Evolutionary conservation across 1,140 invertebrate species (phyloP).

Genomic region (Spodoptera frugiperda): DNA sequence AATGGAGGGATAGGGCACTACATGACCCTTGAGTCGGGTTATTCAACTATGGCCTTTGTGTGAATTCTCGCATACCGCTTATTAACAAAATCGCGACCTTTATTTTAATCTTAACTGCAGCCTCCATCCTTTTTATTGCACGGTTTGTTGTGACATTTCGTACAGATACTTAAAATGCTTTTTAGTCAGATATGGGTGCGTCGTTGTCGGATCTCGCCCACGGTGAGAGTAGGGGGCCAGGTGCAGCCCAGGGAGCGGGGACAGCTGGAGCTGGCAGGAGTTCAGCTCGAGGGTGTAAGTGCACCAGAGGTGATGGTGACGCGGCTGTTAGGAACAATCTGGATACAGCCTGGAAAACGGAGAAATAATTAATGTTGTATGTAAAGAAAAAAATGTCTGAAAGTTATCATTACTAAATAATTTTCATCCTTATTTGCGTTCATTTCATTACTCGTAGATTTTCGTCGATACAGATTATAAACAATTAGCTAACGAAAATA

Average conservation of each 20-base stretch:
- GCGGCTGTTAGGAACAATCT: slow-evolving; percentile 67
- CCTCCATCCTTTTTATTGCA: not conserved
- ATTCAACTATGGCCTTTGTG: not conserved
- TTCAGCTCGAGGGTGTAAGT: slow-evolving; percentile 76
- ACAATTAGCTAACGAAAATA: too few relatives aligned
- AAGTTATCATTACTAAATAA: too few relatives aligned
- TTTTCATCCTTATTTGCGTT: too few relatives aligned
- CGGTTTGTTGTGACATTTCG: not conserved
- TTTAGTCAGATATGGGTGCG: slow-evolving; percentile 76
- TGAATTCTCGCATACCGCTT: not conserved
- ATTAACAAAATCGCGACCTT: not conserved
- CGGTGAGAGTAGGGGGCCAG: slow-evolving; percentile 74
- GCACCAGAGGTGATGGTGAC: slow-evolving; percentile 70
- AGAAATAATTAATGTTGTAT: too few relatives aligned
- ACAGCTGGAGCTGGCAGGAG: slow-evolving; percentile 73
- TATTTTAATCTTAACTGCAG: not conserved
- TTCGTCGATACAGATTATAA: too few relatives aligned
- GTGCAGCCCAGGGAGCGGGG: slow-evolving; percentile 73
- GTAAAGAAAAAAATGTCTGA: too few relatives aligned
- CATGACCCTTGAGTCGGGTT: not conserved
- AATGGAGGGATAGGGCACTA: not conserved
- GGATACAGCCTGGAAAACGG: slow-evolving; percentile 71
- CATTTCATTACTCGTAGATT: too few relatives aligned
- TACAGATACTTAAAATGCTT: not conserved
- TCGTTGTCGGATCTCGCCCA: slow-evolving; percentile 81